phyloP scores from a whole-genome alignment of 2,797 vertebrate species.

The Sebastes oblongus region DNA sequence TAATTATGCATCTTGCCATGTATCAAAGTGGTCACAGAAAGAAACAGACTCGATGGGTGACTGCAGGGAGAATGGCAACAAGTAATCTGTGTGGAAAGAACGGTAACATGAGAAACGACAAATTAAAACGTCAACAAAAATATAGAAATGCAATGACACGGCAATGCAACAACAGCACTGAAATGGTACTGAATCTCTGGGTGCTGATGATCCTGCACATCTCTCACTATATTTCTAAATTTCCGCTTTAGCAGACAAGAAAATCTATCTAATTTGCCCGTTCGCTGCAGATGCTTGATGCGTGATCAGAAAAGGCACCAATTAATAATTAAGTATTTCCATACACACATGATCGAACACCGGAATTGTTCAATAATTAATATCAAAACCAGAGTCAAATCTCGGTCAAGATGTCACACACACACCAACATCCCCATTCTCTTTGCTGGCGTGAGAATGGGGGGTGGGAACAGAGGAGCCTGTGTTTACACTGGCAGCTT shows the following conservation, averaged over 20 bases:
- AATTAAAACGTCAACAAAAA: not conserved
- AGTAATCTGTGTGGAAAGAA: not conserved
- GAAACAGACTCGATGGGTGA: conserved; percentile 15
- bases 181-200: not conserved
- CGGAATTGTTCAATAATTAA: conserved; percentile 34
- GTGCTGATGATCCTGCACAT: not conserved
- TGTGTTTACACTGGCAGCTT: conserved; percentile 68
- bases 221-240: not conserved
- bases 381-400: conserved; percentile 28
- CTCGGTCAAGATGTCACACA: conserved; percentile 8
- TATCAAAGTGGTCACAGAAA: conserved; percentile 9
- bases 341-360: conserved; percentile 16
- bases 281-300: not conserved
- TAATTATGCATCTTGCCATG: conserved; percentile 36
- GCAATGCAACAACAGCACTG: not conserved
- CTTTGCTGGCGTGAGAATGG: not conserved
- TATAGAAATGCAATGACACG: not conserved
- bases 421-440: not conserved
- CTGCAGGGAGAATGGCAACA: not conserved
- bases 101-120: not conserved
- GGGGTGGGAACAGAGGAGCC: conserved; percentile 56
- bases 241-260: not conserved
- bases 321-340: conserved; percentile 22
- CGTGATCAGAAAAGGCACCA: not conserved
- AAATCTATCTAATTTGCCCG: not conserved